A percentile compares a stretch with the other conserved stretches of the same genome.
These are phyloP conservation scores for Molossus alvarezi DNA, from an alignment of 2,797 vertebrate genomes.

Conservation along the genomic window DNA sequence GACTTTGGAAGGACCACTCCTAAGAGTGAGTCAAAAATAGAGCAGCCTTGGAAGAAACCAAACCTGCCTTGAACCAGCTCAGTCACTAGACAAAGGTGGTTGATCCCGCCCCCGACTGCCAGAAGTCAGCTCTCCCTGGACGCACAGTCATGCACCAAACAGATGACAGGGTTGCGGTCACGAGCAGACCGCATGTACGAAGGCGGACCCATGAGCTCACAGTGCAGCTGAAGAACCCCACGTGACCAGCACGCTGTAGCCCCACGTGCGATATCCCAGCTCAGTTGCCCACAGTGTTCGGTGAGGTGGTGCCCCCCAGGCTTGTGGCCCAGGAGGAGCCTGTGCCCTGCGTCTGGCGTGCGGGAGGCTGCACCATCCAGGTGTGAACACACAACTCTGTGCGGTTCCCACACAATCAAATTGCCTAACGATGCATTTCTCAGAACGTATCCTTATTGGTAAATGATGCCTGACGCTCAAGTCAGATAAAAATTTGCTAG, in stretches of 20 bases:
- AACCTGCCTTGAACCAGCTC: not conserved
- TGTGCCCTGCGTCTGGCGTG: no score
- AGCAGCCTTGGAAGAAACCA: not conserved
- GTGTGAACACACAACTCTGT: not conserved
- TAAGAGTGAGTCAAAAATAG: not conserved
- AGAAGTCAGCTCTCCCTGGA: not conserved
- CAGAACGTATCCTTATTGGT: not conserved
- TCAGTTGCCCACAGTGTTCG: not conserved
- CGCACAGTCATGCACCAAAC: not conserved
- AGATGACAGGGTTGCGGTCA: no score
- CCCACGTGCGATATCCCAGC: not conserved
- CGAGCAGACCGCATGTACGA: not conserved
- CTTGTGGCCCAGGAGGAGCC: not conserved
- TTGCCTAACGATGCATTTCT: not conserved
- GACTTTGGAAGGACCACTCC: not conserved
- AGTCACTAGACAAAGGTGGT: not conserved
- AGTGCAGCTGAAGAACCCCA: not conserved
- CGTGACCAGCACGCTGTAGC: not conserved
- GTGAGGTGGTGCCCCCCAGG: not conserved
- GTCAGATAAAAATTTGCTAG: not conserved
- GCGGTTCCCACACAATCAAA: not conserved
- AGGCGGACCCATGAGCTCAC: not conserved
- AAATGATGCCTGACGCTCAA: not conserved
- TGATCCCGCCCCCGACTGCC: not conserved
- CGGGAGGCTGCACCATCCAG: not conserved